A percentile compares a stretch with the other conserved stretches of the same genome.
Evolutionary conservation across 2,113 vertebrate species (phyloP).

Genomic region (Eulacestoma nigropectus): DNA sequence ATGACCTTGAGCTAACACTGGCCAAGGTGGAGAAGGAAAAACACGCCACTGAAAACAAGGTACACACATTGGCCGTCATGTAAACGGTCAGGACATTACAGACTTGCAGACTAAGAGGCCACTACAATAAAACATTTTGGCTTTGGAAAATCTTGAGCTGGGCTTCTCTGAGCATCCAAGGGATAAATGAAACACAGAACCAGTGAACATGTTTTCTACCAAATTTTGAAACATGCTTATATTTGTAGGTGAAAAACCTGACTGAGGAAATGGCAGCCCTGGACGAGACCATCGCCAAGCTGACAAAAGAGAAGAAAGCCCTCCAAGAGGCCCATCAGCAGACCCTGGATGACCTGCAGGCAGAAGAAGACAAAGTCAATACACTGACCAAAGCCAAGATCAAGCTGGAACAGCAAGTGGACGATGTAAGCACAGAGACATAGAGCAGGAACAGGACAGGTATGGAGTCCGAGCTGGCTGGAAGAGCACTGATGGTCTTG

Average conservation of each 20-base stretch:
- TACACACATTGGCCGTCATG: background rate
- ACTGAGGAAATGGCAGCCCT: constrained; percentile 81
- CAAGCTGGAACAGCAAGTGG: constrained; percentile 16
- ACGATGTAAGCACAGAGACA: background rate
- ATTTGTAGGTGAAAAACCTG: constrained; percentile 75
- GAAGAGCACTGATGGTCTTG: background rate
- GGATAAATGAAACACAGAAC: background rate
- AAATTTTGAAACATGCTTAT: background rate
- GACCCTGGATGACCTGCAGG: background rate
- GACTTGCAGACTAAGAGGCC: background rate
- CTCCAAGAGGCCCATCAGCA: constrained; percentile 69
- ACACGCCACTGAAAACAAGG: constrained; percentile 82
- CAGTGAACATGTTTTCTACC: background rate
- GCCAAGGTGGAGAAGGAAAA: constrained; percentile 79
- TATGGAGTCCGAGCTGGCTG: background rate
- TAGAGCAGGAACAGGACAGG: background rate
- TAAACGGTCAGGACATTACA: background rate
- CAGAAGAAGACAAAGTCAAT: background rate
- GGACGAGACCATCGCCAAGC: constrained; percentile 80
- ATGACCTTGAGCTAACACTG: too few species aligned
- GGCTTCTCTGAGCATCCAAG: background rate
- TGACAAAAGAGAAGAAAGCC: constrained; percentile 73
- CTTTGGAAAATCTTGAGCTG: background rate
- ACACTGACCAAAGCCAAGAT: background rate
- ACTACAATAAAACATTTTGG: background rate